Percentiles rank a stretch among this genome's conserved stretches.
phyloP scores from a whole-genome alignment of 1,140 invertebrate genomes.

The Homalodisca vitripennis region DNA sequence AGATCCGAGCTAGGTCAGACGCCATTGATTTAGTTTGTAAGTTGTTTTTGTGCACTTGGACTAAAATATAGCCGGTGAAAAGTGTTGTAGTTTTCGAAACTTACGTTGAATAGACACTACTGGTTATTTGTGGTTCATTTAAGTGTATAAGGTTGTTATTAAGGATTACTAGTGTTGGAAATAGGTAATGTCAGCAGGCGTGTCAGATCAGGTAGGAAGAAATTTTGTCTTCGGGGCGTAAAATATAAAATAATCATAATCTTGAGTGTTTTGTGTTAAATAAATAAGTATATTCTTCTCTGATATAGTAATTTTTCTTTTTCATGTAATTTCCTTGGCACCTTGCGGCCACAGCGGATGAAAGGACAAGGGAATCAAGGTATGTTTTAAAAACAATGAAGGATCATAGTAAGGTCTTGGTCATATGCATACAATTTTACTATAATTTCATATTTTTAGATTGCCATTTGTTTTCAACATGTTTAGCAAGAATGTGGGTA shows the following conservation, averaged over 20 bases:
- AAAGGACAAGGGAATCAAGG: conserved; percentile 86
- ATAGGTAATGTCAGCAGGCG: conserved; percentile 50
- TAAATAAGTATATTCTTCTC: background rate
- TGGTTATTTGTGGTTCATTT: conserved; percentile 20
- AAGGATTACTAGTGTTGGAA: conserved; percentile 34
- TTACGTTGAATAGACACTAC: background rate
- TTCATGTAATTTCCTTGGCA: conserved; percentile 40
- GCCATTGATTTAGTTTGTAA: conserved; percentile 28
- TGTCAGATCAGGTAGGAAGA: conserved; percentile 49
- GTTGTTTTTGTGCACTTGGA: conserved; percentile 30
- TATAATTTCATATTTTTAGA: too few relatives aligned
- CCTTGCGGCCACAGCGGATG: conserved; percentile 67
- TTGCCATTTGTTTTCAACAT: too few relatives aligned
- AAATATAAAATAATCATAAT: conserved; percentile 5
- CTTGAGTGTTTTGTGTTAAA: background rate
- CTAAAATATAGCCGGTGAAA: conserved; percentile 33
- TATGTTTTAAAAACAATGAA: conserved; percentile 50
- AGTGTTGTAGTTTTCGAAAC: conserved; percentile 23
- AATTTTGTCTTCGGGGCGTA: conserved; percentile 35
- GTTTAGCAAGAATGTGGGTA: too few relatives aligned
- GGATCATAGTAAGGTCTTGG: too few relatives aligned
- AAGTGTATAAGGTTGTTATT: background rate
- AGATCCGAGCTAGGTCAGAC: conserved; percentile 23
- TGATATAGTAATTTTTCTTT: conserved; percentile 16
- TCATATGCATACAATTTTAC: too few relatives aligned